Conservation (phyloP, 2,888 invertebrate genomes). For the Lottia scabra region DNA sequence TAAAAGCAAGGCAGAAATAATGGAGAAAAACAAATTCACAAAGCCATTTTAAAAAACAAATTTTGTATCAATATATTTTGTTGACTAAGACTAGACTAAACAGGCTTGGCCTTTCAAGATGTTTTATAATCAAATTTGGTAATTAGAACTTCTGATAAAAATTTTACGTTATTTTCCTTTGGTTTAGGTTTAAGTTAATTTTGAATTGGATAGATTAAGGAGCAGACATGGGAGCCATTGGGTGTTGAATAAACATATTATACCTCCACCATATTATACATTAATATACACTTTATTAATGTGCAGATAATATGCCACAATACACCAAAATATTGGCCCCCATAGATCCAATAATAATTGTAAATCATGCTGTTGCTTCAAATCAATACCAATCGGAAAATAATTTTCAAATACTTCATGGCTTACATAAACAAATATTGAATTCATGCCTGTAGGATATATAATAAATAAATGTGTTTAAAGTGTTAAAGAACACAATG, state of each 20-base stretch:
- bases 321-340: slow-evolving; percentile 81
- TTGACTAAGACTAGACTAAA: no score
- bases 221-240: background rate
- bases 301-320: slow-evolving; percentile 83
- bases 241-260: background rate
- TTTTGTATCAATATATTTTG: background rate
- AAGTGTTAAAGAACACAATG: slow-evolving; percentile 5
- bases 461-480: no score
- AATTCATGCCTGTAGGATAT: slow-evolving; percentile 81
- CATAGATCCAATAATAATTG: slow-evolving; percentile 79
- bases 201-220: background rate
- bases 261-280: slow-evolving; percentile 70
- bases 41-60: background rate
- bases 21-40: background rate
- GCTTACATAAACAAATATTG: slow-evolving; percentile 88
- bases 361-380: slow-evolving; percentile 72
- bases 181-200: no score
- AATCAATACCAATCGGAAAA: slow-evolving; percentile 75
- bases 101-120: no score
- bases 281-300: slow-evolving; percentile 80
- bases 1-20: no score
- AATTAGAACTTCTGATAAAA: no score
- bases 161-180: no score
- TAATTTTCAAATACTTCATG: slow-evolving; percentile 81
- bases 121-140: no score